phyloP scores from a whole-genome alignment of 1,140 invertebrate species.

The Latrodectus geometricus region DNA sequence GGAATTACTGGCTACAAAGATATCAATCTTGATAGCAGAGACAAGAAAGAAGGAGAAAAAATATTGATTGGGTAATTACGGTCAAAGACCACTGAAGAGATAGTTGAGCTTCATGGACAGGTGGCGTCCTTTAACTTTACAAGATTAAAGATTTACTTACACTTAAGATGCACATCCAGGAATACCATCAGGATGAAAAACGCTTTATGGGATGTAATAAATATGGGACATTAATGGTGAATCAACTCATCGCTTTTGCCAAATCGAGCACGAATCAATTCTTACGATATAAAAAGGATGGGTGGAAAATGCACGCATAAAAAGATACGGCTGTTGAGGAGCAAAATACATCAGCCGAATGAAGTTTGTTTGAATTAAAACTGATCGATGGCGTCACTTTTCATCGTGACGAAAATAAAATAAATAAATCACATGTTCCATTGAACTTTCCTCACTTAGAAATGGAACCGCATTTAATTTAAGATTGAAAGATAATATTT shows the following conservation, averaged over 20 bases:
- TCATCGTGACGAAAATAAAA: no score
- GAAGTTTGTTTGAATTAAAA: no score
- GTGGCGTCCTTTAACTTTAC: slow-evolving; percentile 23
- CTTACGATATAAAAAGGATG: background rate
- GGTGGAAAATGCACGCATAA: background rate
- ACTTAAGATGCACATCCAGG: slow-evolving; percentile 28
- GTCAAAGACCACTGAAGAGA: slow-evolving; percentile 1
- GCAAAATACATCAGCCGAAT: background rate
- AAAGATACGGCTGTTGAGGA: background rate
- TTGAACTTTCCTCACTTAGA: no score
- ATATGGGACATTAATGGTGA: slow-evolving; percentile 35
- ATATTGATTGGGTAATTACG: slow-evolving; percentile 58
- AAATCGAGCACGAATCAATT: background rate
- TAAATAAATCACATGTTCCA: no score
- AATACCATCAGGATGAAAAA: slow-evolving; percentile 30
- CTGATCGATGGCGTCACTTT: no score
- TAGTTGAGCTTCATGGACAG: slow-evolving; percentile 41
- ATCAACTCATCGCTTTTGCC: slow-evolving; percentile 1
- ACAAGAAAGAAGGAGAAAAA: slow-evolving; percentile 37
- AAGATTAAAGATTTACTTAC: slow-evolving; percentile 60
- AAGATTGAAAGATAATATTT: no score
- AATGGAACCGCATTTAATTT: no score
- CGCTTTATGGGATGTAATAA: slow-evolving; percentile 55
- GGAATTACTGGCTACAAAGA: slow-evolving; percentile 48
- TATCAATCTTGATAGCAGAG: slow-evolving; percentile 52